phyloP scores from a whole-genome alignment of 2,797 vertebrate species.

The Gobio occitaniae region DNA sequence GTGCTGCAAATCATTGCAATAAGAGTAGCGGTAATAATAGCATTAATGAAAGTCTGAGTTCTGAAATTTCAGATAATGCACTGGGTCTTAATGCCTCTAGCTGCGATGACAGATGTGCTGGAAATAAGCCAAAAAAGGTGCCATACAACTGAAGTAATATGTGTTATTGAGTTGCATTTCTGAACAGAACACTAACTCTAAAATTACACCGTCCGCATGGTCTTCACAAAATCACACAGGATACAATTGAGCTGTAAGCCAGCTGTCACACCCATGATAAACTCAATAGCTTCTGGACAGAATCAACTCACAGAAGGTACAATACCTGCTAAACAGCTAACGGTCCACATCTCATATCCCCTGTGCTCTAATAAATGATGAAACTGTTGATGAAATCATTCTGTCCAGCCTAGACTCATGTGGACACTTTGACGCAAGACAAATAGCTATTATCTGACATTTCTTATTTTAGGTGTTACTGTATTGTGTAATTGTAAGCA shows the following conservation, averaged over 20 bases:
- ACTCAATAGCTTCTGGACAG: slow-evolving; percentile 41
- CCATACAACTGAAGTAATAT: slow-evolving; percentile 28
- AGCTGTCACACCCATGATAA: slow-evolving; percentile 57
- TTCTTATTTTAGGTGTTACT: not conserved
- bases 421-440: slow-evolving; percentile 11
- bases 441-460: not conserved
- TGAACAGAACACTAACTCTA: slow-evolving; percentile 24
- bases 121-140: slow-evolving; percentile 16
- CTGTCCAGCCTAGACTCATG: not conserved
- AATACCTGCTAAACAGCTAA: slow-evolving; percentile 54
- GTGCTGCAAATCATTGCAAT: slow-evolving; percentile 32
- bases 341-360: slow-evolving; percentile 32
- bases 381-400: slow-evolving; percentile 30
- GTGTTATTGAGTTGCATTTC: slow-evolving; percentile 55
- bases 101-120: slow-evolving; percentile 33
- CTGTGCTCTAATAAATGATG: slow-evolving; percentile 30
- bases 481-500: not conserved
- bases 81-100: slow-evolving; percentile 37
- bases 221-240: slow-evolving; percentile 43
- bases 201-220: slow-evolving; percentile 52
- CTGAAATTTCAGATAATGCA: slow-evolving; percentile 43
- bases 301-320: slow-evolving; percentile 19
- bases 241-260: slow-evolving; percentile 53
- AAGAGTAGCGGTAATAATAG: slow-evolving; percentile 38
- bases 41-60: slow-evolving; percentile 41